Base-by-base conservation (phyloP, 2,113 vertebrate species). In the Sinocyclocheilus grahami region DNA sequence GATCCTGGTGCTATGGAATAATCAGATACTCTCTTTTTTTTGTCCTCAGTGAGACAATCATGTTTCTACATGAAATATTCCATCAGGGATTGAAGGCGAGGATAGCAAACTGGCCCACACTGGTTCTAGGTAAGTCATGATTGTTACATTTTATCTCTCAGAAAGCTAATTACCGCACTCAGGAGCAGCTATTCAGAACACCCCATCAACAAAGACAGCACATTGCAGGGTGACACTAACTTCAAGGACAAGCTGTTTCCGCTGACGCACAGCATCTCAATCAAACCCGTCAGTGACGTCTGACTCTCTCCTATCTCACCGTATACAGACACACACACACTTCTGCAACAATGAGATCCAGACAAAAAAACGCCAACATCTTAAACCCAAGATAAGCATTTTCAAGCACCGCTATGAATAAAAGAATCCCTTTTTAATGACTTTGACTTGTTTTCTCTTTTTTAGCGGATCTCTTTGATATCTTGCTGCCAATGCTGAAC, bases 21-120 rank as follows among this genome's bases (percentile, higher is more conserved):
- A 63, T 13, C 5, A 1, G 67, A 71, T 42, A 42, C 2, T 1
- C n/a, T 30, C 11, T 53, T 27, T 27, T 27, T 75, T 71, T 82
- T 62, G 39, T 88, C 84, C 86, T 90, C 92, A 99, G 98, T 91
- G 98, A 99, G 95, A 99, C 98, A 86, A 99, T 99, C 89, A 99
- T 99, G 98, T 99, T 99, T 93, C 96, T 99, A 78, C 98, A 99
- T 91, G 97, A 99, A 95, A 99, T 99, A 95, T 99, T 99, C 95
- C 97, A 99, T 91, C 98, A 99, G 93, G 98, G 98, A 89, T 93
- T 99, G 86, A 99, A 99, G 93, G 98, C 98, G 63, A 96, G 98
- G 92, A 97, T 99, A 91, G 97, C 97, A 84, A 99, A 99, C 92
- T 99, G 98, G 98, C 98, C 98, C 67, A 99, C 98, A 39, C 95